A percentile compares a stretch with the other conserved stretches of the same genome.
phyloP scores from a whole-genome alignment of 2,888 invertebrate genomes.

The Phasia obesa region DNA sequence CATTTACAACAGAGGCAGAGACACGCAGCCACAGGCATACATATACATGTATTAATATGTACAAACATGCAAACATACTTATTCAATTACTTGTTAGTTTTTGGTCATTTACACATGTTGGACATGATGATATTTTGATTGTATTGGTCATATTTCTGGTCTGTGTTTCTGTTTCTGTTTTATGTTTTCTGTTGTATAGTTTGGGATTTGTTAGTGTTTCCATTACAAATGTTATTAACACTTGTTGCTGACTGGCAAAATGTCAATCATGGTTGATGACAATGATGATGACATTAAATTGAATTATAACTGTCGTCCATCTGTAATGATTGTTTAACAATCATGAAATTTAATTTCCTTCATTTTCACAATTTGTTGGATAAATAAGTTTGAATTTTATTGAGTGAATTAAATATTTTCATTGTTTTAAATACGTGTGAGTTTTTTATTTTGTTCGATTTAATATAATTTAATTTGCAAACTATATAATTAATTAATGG shows the following conservation, averaged over 20 bases:
- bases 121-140: slow-evolving; percentile 49
- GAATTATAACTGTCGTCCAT: slow-evolving; percentile 68
- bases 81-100: slow-evolving; percentile 45
- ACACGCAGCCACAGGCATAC: slow-evolving; percentile 9
- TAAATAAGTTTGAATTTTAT: not conserved
- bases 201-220: slow-evolving; percentile 31
- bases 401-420: not conserved
- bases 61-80: slow-evolving; percentile 6
- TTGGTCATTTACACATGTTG: slow-evolving; percentile 60
- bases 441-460: no score
- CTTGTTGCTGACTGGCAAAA: slow-evolving; percentile 63
- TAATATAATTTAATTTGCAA: no score
- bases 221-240: slow-evolving; percentile 67
- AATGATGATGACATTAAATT: slow-evolving; percentile 62
- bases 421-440: no score
- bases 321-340: slow-evolving; percentile 72
- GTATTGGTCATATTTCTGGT: slow-evolving; percentile 21
- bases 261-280: slow-evolving; percentile 66
- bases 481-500: no score
- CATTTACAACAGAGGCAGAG: slow-evolving; percentile 12
- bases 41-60: not conserved
- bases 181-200: slow-evolving; percentile 10
- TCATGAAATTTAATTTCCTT: slow-evolving; percentile 79
- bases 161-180: not conserved
- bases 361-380: slow-evolving; percentile 15